Base-by-base conservation (phyloP, 30 jellyfish, hydroid and myxozoan species). In the Aurelia aurita region DNA sequence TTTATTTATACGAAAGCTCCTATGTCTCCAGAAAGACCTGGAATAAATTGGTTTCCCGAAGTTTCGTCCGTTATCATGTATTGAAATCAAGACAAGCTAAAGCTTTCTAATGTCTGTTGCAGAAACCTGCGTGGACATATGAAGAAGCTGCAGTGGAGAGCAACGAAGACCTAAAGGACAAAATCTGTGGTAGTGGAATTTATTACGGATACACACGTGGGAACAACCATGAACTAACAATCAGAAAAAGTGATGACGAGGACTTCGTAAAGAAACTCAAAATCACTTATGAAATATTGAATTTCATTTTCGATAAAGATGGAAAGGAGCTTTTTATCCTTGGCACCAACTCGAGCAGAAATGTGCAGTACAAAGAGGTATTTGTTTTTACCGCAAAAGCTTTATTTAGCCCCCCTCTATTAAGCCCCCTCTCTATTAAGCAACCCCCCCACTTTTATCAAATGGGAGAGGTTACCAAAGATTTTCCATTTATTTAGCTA, bases 171-270 rank as follows among this genome's bases (percentile, higher is more conserved):
- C 51, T 69, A 49, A 10, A 19, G 2, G 94, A 91, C 69, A 67
- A 78, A 11, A 49, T 91, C 32, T 39, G 76, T 49, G 90, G 90
- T 3, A 84, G 84, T 16, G 77, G 90, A 0, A 57, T 76, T 29
- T 72, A 20, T 31, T 91, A 39, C 90, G 96, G 68, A 14, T 91
- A 91, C 77, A 22, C 96, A 0, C 70, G 96, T 2, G 94, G 94
- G n/a, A 23, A 35, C n/a, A 44, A 21, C 31, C 51, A 54, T 16
- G 89, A 73, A 53, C 25, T 91, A 3, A 69, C 44, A 16, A 61
- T 91, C 55, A 16, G 98, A 23, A 84, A 69, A 57, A 11, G 67
- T 5, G 67, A 46, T 20, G 94, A 91, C 64, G 47, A 74, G 21
- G 69, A 77, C 28, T 91, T 21, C 53, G 67, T 63, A 49, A 78